These are phyloP conservation scores for Cephalophus harveyi DNA, from an alignment of 2,113 vertebrate species.

Conservation along the genomic window DNA sequence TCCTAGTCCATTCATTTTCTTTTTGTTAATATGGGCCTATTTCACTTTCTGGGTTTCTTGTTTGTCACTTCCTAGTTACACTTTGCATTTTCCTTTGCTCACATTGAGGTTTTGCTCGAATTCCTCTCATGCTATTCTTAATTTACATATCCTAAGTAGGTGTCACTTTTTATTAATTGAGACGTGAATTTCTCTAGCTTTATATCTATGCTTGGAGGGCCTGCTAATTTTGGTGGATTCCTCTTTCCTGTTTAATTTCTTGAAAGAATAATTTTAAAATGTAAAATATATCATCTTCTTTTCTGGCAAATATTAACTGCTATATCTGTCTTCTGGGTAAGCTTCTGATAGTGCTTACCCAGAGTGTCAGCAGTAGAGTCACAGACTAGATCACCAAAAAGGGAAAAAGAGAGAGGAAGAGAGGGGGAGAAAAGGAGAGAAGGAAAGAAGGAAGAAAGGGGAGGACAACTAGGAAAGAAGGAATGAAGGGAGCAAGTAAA, in stretches of 20 bases:
- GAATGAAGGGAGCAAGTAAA: not conserved
- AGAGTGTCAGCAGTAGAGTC: not conserved
- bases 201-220: not conserved
- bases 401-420: not conserved
- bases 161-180: not conserved
- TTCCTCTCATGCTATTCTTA: not conserved
- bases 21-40: not conserved
- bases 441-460: not conserved
- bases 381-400: not conserved
- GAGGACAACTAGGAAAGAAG: too few relatives aligned
- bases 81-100: not conserved
- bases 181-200: not conserved
- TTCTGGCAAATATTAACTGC: not conserved
- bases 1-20: not conserved
- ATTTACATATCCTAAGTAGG: not conserved
- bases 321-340: not conserved
- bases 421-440: too few relatives aligned
- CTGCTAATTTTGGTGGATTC: not conserved
- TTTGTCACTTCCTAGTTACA: not conserved
- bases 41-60: not conserved
- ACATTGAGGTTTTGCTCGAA: not conserved
- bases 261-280: not conserved
- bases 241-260: constrained; percentile 3
- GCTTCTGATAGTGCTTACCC: not conserved
- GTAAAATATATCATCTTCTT: not conserved